These are phyloP conservation scores for Ophion slaviceki DNA, from an alignment of 2,888 invertebrate species.

Conservation along the genomic window DNA sequence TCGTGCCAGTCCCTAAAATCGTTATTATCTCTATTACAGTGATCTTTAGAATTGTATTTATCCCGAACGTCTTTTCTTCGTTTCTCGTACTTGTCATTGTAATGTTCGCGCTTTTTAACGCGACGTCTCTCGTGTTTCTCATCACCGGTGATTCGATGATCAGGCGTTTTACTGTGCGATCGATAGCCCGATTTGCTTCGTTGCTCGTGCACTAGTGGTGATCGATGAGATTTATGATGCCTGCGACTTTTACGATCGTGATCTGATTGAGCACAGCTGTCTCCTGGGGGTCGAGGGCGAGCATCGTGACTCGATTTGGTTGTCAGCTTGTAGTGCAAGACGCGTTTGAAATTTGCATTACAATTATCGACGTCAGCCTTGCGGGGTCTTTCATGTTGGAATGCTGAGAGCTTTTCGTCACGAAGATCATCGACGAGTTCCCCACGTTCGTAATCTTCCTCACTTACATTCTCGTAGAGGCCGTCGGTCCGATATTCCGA, in stretches of 20 bases:
- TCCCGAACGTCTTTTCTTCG: conserved; percentile 10
- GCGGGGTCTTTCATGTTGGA: not conserved
- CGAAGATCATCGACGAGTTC: not conserved
- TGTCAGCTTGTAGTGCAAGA: not conserved
- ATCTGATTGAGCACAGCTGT: not conserved
- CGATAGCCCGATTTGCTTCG: conserved; percentile 43
- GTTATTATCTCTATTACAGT: not conserved
- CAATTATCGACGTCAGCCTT: not conserved
- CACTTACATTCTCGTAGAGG: not conserved
- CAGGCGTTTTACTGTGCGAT: conserved; percentile 51
- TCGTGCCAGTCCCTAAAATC: conserved; percentile 29
- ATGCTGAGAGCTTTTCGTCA: not conserved
- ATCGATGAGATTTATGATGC: not conserved
- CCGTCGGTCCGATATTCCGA: not conserved
- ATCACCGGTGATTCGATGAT: conserved; percentile 41
- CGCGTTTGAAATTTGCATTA: not conserved
- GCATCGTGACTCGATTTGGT: not conserved
- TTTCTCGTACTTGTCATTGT: conserved; percentile 28
- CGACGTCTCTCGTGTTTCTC: conserved; percentile 23
- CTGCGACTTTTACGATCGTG: not conserved
- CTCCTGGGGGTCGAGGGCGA: conserved; percentile 4
- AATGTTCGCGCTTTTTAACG: not conserved
- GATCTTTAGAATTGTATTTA: conserved; percentile 10
- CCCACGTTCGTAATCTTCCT: conserved; percentile 27
- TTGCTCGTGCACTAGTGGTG: not conserved